These are phyloP conservation scores for Chelonia mydas DNA, from an alignment of 2,797 vertebrate genomes.

Conservation along the genomic window DNA sequence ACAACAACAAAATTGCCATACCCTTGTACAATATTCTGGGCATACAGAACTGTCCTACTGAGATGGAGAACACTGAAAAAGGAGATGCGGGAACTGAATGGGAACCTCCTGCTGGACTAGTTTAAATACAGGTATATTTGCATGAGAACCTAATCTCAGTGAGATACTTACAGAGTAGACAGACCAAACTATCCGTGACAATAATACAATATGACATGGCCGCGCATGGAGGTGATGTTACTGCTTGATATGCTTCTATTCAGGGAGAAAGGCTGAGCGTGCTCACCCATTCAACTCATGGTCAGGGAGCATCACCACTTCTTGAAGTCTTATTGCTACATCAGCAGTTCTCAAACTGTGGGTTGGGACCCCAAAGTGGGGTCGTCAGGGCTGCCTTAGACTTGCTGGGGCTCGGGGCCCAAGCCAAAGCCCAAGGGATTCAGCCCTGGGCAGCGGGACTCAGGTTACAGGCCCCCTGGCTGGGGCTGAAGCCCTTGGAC, in stretches of 20 bases:
- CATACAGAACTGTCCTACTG: not conserved
- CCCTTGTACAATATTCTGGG: not conserved
- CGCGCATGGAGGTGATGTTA: not conserved
- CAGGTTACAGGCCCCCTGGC: too few species aligned
- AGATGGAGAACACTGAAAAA: not conserved
- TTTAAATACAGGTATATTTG: not conserved
- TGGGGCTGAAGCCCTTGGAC: too few species aligned
- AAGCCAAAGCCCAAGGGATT: too few species aligned
- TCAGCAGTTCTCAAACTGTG: not conserved
- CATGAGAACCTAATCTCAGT: not conserved
- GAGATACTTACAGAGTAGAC: not conserved
- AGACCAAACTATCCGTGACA: not conserved
- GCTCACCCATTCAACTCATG: not conserved
- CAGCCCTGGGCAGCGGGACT: too few species aligned
- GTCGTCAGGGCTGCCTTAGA: too few species aligned
- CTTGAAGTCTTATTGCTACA: not conserved
- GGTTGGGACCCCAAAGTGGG: too few species aligned
- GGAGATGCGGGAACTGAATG: not conserved
- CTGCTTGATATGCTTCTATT: not conserved
- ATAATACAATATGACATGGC: not conserved
- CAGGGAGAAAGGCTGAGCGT: not conserved
- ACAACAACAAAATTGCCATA: not conserved
- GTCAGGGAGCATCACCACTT: not conserved
- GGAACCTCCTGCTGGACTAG: not conserved
- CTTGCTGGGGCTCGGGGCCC: too few species aligned